A percentile compares a stretch with the other conserved stretches of the same genome.
phyloP scores from a whole-genome alignment of 2,888 invertebrate genomes.

The Erebia ligea region DNA sequence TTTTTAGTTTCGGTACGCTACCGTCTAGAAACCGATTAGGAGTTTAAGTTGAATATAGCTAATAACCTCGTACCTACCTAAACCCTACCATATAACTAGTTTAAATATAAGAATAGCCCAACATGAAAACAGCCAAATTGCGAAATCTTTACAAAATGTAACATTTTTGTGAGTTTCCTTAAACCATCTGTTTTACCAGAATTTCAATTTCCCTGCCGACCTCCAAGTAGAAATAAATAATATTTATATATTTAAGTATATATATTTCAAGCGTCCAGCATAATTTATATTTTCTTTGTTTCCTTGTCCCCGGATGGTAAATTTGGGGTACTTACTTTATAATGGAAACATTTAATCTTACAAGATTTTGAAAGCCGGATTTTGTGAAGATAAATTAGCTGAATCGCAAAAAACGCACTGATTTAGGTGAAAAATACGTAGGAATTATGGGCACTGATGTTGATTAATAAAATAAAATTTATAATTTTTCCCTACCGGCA shows the following conservation, averaged over 20 bases:
- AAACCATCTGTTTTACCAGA: not conserved
- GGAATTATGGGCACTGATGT: conserved; percentile 1
- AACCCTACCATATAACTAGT: no score
- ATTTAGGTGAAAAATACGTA: not conserved
- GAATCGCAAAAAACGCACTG: not conserved
- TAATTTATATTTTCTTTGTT: conserved; percentile 18
- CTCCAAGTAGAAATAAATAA: not conserved
- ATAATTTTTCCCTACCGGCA: no score
- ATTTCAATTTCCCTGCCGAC: conserved; percentile 8
- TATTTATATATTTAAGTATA: conserved; percentile 5
- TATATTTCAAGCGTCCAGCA: not conserved
- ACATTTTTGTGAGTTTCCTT: not conserved
- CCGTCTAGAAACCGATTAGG: no score
- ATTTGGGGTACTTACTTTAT: conserved; percentile 12
- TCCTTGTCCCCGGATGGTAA: conserved; percentile 6
- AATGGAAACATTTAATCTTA: conserved; percentile 20
- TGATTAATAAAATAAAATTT: not conserved
- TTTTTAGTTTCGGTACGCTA: no score
- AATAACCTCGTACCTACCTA: no score
- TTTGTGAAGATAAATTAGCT: conserved; percentile 8
- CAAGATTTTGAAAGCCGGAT: conserved; percentile 10
- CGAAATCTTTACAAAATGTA: not conserved
- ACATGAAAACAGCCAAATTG: no score
- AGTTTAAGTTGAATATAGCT: no score
- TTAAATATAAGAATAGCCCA: no score